Conservation (phyloP, 2,888 invertebrate genomes). For the Saturnia pavonia region DNA sequence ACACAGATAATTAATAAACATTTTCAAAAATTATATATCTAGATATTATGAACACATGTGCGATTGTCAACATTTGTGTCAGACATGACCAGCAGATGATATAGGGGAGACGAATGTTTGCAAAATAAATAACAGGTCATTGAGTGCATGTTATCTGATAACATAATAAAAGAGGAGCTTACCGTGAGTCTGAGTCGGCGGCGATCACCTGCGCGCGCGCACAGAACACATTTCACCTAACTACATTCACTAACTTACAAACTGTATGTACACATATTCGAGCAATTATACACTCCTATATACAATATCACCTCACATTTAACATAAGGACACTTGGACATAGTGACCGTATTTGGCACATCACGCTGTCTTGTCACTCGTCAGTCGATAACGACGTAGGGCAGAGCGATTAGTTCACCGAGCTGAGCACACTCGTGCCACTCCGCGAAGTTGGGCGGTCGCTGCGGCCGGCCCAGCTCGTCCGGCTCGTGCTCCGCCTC, state of each 20-base stretch:
- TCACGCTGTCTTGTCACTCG: slow-evolving; percentile 31
- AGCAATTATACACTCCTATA: slow-evolving; percentile 46
- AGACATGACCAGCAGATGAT: background rate
- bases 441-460: slow-evolving; percentile 86
- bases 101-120: background rate
- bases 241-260: slow-evolving; percentile 49
- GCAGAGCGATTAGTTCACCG: slow-evolving; percentile 94
- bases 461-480: slow-evolving; percentile 53
- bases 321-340: slow-evolving; percentile 77
- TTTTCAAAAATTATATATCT: slow-evolving; percentile 8
- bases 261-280: slow-evolving; percentile 60
- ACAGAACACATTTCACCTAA: slow-evolving; percentile 37
- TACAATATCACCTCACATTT: slow-evolving; percentile 55
- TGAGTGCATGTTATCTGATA: slow-evolving; percentile 4
- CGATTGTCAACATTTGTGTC: background rate
- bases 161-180: slow-evolving; percentile 8
- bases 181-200: background rate
- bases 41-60: slow-evolving; percentile 9
- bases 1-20: slow-evolving; percentile 2
- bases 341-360: slow-evolving; percentile 38
- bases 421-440: slow-evolving; percentile 95
- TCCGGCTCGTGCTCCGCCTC: slow-evolving; percentile 37
- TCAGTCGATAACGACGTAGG: slow-evolving; percentile 98
- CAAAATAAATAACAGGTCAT: background rate
- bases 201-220: slow-evolving; percentile 1